A percentile compares a stretch with the other conserved stretches of the same genome.
These are phyloP conservation scores for Neosalanx taihuensis DNA, from an alignment of 2,797 vertebrate genomes.

Conservation along the genomic window DNA sequence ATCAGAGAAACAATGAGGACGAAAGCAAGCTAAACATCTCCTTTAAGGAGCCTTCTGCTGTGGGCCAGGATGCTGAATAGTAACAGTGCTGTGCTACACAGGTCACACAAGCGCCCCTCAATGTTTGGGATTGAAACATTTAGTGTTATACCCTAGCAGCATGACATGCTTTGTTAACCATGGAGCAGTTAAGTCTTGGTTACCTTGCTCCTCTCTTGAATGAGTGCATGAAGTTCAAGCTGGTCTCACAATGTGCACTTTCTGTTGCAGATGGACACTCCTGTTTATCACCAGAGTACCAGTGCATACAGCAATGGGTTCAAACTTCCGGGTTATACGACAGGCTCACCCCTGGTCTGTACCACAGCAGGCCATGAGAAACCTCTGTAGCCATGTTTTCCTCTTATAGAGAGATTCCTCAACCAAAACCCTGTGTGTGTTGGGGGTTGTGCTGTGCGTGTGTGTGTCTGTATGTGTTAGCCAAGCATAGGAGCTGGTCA, in stretches of 20 bases:
- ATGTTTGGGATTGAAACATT: too few relatives aligned
- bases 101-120: too few relatives aligned
- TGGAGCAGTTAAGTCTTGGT: neutral
- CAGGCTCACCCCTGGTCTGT: slow-evolving; percentile 40
- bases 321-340: slow-evolving; percentile 12
- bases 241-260: neutral
- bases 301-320: neutral
- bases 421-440: neutral
- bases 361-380: neutral
- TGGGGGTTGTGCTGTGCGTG: neutral
- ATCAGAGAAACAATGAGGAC: slow-evolving; percentile 21
- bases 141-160: too few relatives aligned
- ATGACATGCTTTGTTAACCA: too few relatives aligned
- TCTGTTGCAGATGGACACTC: slow-evolving; percentile 28
- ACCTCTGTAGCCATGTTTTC: neutral
- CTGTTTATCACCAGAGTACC: slow-evolving; percentile 11
- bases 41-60: neutral
- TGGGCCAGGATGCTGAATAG: too few relatives aligned
- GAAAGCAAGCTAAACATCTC: slow-evolving; percentile 14
- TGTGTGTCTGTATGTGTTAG: slow-evolving; percentile 21
- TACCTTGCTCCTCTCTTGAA: neutral
- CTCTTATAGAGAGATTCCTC: neutral
- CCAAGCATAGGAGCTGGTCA: slow-evolving; percentile 27
- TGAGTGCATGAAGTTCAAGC: neutral
- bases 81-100: too few relatives aligned